Evolutionary conservation across 2,888 invertebrate species (phyloP), one percentile per base, ranked within the genome.

Genomic region (Protodeltote pygarga): DNA sequence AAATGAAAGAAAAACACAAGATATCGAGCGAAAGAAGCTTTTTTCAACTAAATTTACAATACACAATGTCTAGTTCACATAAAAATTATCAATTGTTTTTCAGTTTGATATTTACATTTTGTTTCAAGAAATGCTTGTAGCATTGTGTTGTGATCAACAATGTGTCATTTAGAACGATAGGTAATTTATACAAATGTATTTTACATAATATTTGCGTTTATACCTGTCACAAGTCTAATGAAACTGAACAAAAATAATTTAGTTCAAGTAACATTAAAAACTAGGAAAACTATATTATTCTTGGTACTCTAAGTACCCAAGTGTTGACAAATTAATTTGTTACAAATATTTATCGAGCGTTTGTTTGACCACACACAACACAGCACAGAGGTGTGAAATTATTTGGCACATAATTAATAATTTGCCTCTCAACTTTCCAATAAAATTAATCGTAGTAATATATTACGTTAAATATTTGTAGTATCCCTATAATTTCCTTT

Each of bases 21-120:
- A 52, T 74, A 74, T 79, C 75, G 81, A 83, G 85, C 81, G 81
- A 83, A 87, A 80, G 84, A 90, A 90, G 89, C 89, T 87, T 91
- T 89, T 89, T 87, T 87, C 83, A 86, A 83, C 87, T 88, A 87
- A 85, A 81, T 82, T 83, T 83, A 87, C 79, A 83, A 80, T 83
- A 81, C 78, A 83, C 83, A 84, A 83, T 71, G 69, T 71, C 57
- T 64, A 68, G 82, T 78, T 75, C 78, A 76, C 83, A 86, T 77
- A 79, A 79, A 80, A 83, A 72, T 54, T 48, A 62, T 62, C 74
- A 77, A 74, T 77, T 75, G 67, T 72, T 76, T 74, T 71, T 72
- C 73, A 63, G 74, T 71, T 75, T 58, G 23, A 71, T 83, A 84
- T 85, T 77, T 84, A 85, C 84, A 87, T 52, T 46, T 5, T 49